Conservation (phyloP, 2,888 invertebrate species). For the Spisula solida region DNA sequence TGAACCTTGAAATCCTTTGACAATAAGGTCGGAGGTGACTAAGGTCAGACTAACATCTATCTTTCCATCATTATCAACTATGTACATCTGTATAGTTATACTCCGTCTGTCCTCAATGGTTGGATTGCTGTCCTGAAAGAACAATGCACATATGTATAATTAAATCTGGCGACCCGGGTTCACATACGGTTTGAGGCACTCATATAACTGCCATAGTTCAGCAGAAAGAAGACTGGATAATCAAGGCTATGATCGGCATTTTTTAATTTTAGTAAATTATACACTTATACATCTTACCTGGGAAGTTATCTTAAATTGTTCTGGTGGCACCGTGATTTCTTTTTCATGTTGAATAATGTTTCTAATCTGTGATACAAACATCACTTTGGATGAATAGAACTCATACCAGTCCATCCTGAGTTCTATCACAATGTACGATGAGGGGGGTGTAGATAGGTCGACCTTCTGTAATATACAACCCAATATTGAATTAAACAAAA, state of each 20-base stretch:
- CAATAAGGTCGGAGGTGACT: conserved; percentile 73
- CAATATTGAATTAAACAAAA: too few species aligned
- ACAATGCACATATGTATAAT: too few species aligned
- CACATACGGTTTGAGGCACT: too few species aligned
- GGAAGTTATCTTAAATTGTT: conserved; percentile 41
- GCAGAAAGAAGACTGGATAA: too few species aligned
- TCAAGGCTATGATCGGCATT: too few species aligned
- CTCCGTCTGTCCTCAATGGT: conserved; percentile 36
- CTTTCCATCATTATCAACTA: conserved; percentile 76
- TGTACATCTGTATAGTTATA: conserved; percentile 76
- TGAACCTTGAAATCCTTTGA: conserved; percentile 65
- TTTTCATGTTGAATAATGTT: conserved; percentile 58
- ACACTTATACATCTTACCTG: conserved; percentile 32
- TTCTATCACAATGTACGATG: conserved; percentile 76
- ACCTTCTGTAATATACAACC: neutral
- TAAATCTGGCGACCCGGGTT: too few species aligned
- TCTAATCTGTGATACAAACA: conserved; percentile 64
- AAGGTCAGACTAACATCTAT: conserved; percentile 76
- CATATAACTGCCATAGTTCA: too few species aligned
- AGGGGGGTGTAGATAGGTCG: conserved; percentile 53
- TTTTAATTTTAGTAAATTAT: too few species aligned
- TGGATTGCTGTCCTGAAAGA: neutral
- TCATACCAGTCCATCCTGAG: conserved; percentile 80
- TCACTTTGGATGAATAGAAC: conserved; percentile 72
- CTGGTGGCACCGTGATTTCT: conserved; percentile 41